A percentile compares a stretch with the other conserved stretches of the same genome.
Conservation (phyloP, 2,888 invertebrate species). For the Augochlorella aurata region DNA sequence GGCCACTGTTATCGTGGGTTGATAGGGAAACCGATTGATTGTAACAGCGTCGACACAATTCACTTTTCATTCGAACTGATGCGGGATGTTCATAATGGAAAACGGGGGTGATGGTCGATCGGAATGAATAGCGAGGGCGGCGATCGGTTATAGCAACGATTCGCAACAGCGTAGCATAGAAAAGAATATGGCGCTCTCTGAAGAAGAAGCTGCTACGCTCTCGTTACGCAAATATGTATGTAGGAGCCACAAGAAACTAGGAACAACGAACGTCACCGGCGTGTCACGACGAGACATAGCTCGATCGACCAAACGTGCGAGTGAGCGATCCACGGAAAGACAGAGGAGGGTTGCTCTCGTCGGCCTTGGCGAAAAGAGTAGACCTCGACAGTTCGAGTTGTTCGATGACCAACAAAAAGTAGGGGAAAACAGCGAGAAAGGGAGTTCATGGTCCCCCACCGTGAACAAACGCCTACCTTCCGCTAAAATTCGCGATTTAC, state of each 20-base stretch:
- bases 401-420: slow-evolving; percentile 61
- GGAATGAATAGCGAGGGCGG: slow-evolving; percentile 44
- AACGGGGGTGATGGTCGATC: slow-evolving; percentile 4
- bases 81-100: neutral
- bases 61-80: neutral
- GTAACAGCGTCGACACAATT: neutral
- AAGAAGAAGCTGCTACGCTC: slow-evolving; percentile 38
- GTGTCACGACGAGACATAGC: slow-evolving; percentile 20
- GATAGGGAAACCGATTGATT: neutral
- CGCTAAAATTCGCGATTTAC: slow-evolving; percentile 39
- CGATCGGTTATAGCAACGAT: neutral
- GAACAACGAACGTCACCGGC: slow-evolving; percentile 12
- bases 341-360: slow-evolving; percentile 24
- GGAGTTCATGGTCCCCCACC: slow-evolving; percentile 41
- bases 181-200: slow-evolving; percentile 43
- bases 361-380: slow-evolving; percentile 63
- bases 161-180: slow-evolving; percentile 17
- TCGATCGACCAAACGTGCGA: neutral
- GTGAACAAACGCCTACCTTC: slow-evolving; percentile 31
- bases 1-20: neutral
- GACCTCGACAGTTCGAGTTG: slow-evolving; percentile 40
- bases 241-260: slow-evolving; percentile 5
- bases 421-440: slow-evolving; percentile 36
- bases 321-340: slow-evolving; percentile 25
- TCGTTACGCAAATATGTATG: slow-evolving; percentile 59